Conservation (phyloP, 2,113 vertebrate genomes). For the Corvus cornix region DNA sequence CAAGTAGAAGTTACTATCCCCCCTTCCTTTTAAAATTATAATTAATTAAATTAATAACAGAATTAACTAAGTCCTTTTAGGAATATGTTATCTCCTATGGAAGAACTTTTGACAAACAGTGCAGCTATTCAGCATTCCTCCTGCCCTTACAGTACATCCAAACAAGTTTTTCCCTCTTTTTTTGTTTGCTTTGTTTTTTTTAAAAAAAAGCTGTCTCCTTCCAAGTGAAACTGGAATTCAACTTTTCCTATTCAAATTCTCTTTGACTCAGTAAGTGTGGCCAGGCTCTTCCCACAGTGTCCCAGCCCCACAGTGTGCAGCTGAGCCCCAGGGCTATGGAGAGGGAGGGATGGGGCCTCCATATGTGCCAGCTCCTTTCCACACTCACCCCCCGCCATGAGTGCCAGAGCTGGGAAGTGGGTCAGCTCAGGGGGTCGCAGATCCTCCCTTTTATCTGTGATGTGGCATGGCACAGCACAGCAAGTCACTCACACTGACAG, state of each 20-base stretch:
- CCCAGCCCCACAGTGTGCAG: background rate
- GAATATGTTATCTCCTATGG: background rate
- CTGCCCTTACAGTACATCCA: background rate
- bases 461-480: background rate
- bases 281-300: background rate
- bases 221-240: background rate
- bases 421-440: background rate
- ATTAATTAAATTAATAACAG: background rate
- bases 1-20: background rate
- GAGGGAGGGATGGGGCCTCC: background rate
- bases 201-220: background rate
- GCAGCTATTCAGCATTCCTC: background rate
- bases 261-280: background rate
- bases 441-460: background rate
- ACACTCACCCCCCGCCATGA: background rate
- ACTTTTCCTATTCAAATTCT: background rate
- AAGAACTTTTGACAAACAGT: background rate
- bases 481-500: background rate
- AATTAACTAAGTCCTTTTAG: background rate
- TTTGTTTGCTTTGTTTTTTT: background rate
- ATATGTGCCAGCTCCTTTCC: accelerated
- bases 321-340: background rate
- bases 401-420: background rate
- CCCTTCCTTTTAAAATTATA: background rate
- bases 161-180: background rate